Conservation (phyloP, 1,140 invertebrate species). For the Sarcophaga bullata region DNA sequence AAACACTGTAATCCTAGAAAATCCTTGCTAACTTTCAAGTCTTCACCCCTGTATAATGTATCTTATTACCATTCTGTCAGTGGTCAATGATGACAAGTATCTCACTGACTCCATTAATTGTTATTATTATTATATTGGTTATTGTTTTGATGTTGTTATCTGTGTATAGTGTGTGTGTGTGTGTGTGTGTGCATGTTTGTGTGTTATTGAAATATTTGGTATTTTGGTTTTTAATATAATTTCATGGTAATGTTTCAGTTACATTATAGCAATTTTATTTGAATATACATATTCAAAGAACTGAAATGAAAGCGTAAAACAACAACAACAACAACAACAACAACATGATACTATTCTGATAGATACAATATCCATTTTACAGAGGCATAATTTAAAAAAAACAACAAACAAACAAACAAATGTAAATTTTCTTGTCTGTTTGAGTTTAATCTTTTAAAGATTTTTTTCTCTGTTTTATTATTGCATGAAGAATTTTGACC, state of each 20-base stretch:
- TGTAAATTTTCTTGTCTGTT: conserved; percentile 1
- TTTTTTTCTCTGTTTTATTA: background rate
- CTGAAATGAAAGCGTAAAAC: too few relatives aligned
- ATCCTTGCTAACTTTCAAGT: too few relatives aligned
- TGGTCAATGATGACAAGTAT: too few relatives aligned
- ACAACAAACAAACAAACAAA: background rate
- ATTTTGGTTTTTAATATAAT: background rate
- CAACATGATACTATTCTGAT: background rate
- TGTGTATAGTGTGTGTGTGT: background rate
- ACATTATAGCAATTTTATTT: background rate
- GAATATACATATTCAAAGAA: background rate
- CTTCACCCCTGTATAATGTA: too few relatives aligned
- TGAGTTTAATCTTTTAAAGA: background rate
- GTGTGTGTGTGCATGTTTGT: background rate
- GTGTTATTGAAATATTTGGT: background rate
- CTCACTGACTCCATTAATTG: too few relatives aligned
- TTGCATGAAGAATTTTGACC: too few relatives aligned
- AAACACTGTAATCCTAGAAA: too few relatives aligned
- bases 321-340: background rate
- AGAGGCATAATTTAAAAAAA: background rate
- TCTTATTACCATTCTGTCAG: too few relatives aligned
- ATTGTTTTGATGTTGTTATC: background rate
- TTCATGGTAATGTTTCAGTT: background rate
- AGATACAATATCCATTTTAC: background rate
- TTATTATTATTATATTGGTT: too few relatives aligned